phyloP scores from a whole-genome alignment of 2,113 vertebrate species.

The Lampris megalopsis region DNA sequence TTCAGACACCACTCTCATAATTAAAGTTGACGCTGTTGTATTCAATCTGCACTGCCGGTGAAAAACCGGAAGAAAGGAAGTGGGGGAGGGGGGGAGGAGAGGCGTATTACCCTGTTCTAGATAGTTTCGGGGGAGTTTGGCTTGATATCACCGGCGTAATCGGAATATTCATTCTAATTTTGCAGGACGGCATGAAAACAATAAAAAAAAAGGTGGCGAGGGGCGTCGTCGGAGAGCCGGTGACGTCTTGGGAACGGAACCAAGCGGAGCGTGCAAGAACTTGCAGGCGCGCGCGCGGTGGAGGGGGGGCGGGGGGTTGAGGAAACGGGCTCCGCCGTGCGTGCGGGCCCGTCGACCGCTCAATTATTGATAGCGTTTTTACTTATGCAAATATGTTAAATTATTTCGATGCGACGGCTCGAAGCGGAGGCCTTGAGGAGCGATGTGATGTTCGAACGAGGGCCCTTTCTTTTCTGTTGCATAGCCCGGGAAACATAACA shows the following conservation, averaged over 20 bases:
- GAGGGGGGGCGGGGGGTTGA: background rate
- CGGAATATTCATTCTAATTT: conserved; percentile 42
- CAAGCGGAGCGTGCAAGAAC: conserved; percentile 44
- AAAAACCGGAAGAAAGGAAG: conserved; percentile 16
- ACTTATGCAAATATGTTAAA: conserved; percentile 85
- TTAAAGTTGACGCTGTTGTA: conserved; percentile 59
- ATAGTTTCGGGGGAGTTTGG: conserved; percentile 16
- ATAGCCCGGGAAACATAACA: conserved; percentile 72
- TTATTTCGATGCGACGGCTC: conserved; percentile 84
- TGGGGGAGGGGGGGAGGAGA: background rate
- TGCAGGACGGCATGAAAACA: conserved; percentile 33
- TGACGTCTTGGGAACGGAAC: conserved; percentile 34
- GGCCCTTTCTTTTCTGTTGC: conserved; percentile 61
- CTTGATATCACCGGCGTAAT: conserved; percentile 10
- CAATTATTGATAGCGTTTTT: conserved; percentile 82
- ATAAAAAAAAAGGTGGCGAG: conserved; percentile 23
- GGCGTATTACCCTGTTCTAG: conserved; percentile 11
- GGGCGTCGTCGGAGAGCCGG: conserved; percentile 21
- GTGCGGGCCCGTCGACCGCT: conserved; percentile 48
- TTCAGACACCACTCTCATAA: conserved; percentile 61
- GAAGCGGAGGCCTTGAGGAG: conserved; percentile 74
- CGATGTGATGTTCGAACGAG: conserved; percentile 73
- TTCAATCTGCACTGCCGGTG: conserved; percentile 40
- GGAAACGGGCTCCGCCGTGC: conserved; percentile 35
- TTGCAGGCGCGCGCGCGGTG: conserved; percentile 20